Percentiles rank a stretch among this genome's conserved stretches.
Conservation (phyloP, 2,888 invertebrate genomes). For the Leucania comma region DNA sequence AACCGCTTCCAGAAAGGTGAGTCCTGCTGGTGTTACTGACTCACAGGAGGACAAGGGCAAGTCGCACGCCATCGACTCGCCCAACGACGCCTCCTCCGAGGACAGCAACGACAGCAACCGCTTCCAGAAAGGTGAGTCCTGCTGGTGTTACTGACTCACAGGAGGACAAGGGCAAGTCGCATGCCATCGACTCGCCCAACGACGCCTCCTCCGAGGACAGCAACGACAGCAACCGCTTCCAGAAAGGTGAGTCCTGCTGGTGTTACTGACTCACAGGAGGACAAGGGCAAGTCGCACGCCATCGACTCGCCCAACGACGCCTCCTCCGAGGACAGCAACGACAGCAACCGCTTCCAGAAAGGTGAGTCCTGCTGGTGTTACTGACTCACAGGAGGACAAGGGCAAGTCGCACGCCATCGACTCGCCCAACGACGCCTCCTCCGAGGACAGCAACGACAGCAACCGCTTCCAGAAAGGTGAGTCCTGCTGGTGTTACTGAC, state of each 20-base stretch:
- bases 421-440: conserved; percentile 98
- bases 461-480: conserved; percentile 94
- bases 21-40: neutral
- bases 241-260: too few species aligned
- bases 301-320: conserved; percentile 98
- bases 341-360: conserved; percentile 95
- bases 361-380: too few species aligned
- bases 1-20: conserved; percentile 93
- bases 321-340: conserved; percentile 98
- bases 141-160: too few species aligned
- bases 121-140: conserved; percentile 93
- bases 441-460: conserved; percentile 98
- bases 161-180: conserved; percentile 72
- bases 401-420: conserved; percentile 90
- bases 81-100: conserved; percentile 98
- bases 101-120: conserved; percentile 98
- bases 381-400: conserved; percentile 74
- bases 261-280: too few species aligned
- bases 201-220: conserved; percentile 98
- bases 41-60: conserved; percentile 72
- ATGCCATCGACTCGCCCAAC: conserved; percentile 95
- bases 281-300: conserved; percentile 74
- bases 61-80: conserved; percentile 93
- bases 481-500: too few species aligned
- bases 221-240: conserved; percentile 96